phyloP scores from a whole-genome alignment of 2,113 vertebrate genomes.

The Anarhynchus alexandrinus region DNA sequence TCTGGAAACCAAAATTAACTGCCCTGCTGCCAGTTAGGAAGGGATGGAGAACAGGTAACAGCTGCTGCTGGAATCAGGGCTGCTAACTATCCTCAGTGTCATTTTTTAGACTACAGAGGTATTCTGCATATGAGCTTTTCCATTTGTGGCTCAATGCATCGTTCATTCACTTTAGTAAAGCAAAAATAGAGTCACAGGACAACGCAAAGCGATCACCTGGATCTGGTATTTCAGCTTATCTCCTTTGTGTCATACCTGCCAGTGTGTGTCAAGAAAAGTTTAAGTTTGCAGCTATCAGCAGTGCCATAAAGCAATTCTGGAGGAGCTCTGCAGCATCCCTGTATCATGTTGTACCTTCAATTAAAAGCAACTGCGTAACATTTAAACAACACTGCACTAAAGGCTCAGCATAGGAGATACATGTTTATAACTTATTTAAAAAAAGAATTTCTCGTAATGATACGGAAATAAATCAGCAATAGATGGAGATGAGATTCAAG shows the following conservation, averaged over 20 bases:
- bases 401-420: neutral
- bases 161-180: neutral
- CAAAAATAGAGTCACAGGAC: neutral
- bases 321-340: neutral
- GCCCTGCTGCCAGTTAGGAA: neutral
- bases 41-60: neutral
- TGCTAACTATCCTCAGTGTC: neutral
- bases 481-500: neutral
- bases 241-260: neutral
- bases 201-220: neutral
- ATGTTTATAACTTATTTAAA: neutral
- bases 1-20: neutral
- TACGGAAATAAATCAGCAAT: neutral
- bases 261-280: neutral
- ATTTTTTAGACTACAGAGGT: neutral
- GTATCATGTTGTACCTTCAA: neutral
- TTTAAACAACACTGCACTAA: neutral
- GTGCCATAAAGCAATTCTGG: neutral
- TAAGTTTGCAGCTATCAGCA: neutral
- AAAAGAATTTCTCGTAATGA: neutral
- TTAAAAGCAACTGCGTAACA: neutral
- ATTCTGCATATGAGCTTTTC: neutral
- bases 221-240: neutral
- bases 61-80: neutral
- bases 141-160: neutral